Evolutionary conservation across 2,797 vertebrate genomes (phyloP).

Genomic region (Botia almorhae): DNA sequence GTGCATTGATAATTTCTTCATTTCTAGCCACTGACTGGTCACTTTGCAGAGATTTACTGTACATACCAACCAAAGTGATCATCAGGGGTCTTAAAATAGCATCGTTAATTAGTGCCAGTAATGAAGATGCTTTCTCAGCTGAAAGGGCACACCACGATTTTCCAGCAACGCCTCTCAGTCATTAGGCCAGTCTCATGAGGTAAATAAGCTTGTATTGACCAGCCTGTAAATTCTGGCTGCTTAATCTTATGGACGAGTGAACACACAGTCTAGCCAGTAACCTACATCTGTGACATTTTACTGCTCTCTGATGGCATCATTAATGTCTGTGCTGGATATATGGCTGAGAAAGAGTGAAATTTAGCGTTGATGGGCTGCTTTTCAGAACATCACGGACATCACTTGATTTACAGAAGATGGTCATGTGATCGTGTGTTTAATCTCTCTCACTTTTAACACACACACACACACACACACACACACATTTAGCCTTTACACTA

Average conservation of each 20-base stretch:
- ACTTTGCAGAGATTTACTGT: neutral
- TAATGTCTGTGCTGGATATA: slow-evolving; percentile 30
- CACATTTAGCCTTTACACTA: too few relatives aligned
- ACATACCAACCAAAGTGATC: neutral
- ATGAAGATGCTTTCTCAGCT: slow-evolving; percentile 30
- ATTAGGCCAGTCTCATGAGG: slow-evolving; percentile 28
- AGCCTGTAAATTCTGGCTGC: slow-evolving; percentile 20
- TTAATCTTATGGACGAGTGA: slow-evolving; percentile 29
- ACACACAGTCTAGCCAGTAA: neutral
- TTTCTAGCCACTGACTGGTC: neutral
- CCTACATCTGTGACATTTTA: slow-evolving; percentile 34
- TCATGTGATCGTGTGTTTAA: neutral
- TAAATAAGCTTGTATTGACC: slow-evolving; percentile 37
- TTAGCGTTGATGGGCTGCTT: neutral
- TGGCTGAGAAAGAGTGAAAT: neutral
- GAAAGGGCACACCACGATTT: slow-evolving; percentile 17
- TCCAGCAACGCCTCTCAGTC: slow-evolving; percentile 24
- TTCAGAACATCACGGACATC: neutral
- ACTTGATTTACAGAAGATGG: slow-evolving; percentile 10
- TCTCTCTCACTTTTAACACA: neutral
- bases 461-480: too few relatives aligned
- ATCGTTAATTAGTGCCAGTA: slow-evolving; percentile 34
- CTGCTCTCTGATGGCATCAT: neutral
- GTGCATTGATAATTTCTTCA: neutral
- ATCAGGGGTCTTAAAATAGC: neutral